phyloP scores from a whole-genome alignment of 1,140 invertebrate species.

The Panulirus ornatus region DNA sequence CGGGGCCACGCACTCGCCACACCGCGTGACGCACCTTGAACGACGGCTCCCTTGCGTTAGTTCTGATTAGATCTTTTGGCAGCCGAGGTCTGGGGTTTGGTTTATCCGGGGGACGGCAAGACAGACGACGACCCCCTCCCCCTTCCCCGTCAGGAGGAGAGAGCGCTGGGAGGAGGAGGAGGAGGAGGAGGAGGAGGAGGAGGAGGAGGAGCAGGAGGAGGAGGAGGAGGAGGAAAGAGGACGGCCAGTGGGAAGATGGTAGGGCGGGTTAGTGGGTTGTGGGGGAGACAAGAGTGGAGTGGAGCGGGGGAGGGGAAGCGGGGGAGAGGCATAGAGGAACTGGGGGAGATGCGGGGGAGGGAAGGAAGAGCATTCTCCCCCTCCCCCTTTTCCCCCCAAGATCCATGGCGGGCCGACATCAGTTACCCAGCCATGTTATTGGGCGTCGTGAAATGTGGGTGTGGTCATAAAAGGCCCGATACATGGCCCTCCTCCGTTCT shows the following conservation, averaged over 20 bases:
- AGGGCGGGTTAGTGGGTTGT: too few species aligned
- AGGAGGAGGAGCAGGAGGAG: not conserved
- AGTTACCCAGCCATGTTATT: slow-evolving; percentile 24
- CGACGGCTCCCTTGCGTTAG: not conserved
- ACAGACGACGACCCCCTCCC: too few species aligned
- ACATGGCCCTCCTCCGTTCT: not conserved
- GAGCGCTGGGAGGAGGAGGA: not conserved
- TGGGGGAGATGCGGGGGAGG: too few species aligned
- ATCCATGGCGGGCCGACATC: not conserved
- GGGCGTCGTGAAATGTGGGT: slow-evolving; percentile 12
- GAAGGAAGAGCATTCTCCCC: too few species aligned
- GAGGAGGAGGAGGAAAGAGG: not conserved
- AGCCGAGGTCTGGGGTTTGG: not conserved
- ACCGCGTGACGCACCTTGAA: not conserved
- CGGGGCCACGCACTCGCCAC: not conserved
- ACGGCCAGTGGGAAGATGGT: not conserved
- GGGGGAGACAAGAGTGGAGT: too few species aligned
- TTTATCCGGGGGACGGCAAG: not conserved
- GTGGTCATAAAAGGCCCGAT: slow-evolving; percentile 8
- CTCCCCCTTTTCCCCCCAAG: not conserved
- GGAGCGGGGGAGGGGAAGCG: too few species aligned
- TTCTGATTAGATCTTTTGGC: not conserved
- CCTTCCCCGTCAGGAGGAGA: not conserved
- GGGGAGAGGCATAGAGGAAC: too few species aligned
- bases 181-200: not conserved